Evolutionary conservation across 2,888 invertebrate species (phyloP), one percentile per base, ranked within the genome.

Genomic region (Gymnocheta viridis): DNA sequence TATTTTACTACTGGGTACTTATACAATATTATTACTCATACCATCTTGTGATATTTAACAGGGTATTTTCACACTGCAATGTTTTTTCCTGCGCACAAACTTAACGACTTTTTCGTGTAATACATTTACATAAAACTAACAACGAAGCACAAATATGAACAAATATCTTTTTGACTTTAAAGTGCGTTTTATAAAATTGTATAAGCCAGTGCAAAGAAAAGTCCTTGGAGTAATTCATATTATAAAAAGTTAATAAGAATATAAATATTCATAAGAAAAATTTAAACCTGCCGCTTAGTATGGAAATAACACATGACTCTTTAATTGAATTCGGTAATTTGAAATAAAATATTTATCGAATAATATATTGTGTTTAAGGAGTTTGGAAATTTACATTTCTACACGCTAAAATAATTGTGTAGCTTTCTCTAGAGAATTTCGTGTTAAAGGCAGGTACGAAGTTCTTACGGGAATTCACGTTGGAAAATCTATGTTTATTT

Each of bases 1-100:
- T n/a, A n/a, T n/a, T n/a, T n/a, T n/a, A n/a, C n/a, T n/a, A n/a
- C n/a, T n/a, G n/a, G n/a, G n/a, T n/a, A 35, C 47, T 32, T n/a
- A n/a, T 60, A 51, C 4, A 67, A 54, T 62, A 60, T 73, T 82
- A 56, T 44, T 54, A 56, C 76, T 69, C 67, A 67, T 73, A 73
- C 78, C 78, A 62, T 58, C 60, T 69, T 78, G 44, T 38, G 14
- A 73, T 62, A 78, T 73, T n/a, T 82, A 67, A 66, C 67, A 73
- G 58, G 66, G 24, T 70, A 66, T 60, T 77, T 77, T 24, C n/a
- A 60, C 49, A 41, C 5, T 60, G 19, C 66, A 77, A 72, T 51
- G 24, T 19, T 51, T 35, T 41, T 67, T 56, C 19, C 19, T 38
- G 14, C 38, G 19, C 51, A 73, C 24, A 62, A 64, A 44, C 24